phyloP scores from a whole-genome alignment of 35 echinoderm and acorn worm genomes.

The Acanthaster planci region DNA sequence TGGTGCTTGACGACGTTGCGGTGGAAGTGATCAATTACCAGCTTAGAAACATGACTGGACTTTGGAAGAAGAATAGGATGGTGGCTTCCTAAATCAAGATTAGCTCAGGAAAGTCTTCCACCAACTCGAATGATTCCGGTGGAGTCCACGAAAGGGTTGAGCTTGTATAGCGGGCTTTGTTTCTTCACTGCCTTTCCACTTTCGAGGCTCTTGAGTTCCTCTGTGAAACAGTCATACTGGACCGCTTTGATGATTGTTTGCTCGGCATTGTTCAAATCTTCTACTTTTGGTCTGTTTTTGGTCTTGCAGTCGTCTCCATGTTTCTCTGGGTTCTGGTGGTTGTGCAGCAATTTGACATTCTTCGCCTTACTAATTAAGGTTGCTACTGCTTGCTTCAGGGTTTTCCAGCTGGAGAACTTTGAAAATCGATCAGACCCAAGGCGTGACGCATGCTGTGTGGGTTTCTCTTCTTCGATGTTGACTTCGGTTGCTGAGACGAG shows the following conservation, averaged over 20 bases:
- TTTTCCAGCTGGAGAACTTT: conserved; percentile 39
- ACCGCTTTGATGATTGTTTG: conserved; percentile 10
- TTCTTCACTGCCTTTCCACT: conserved; percentile 32
- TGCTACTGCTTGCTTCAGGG: conserved; percentile 39
- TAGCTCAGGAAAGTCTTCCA: conserved; percentile 47
- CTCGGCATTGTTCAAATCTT: conserved; percentile 21
- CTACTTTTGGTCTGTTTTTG: too few species aligned
- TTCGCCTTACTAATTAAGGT: conserved; percentile 20
- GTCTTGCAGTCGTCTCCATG: too few species aligned
- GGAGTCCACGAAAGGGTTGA: conserved; percentile 74
- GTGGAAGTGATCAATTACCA: conserved; percentile 70
- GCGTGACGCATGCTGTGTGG: not conserved
- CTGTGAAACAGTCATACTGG: conserved; percentile 1
- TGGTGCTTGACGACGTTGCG: conserved; percentile 51
- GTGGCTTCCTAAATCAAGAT: conserved; percentile 15
- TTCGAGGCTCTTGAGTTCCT: conserved; percentile 21
- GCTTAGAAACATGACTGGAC: conserved; percentile 55
- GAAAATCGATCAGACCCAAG: conserved; percentile 33
- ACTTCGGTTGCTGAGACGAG: not conserved
- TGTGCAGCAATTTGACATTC: too few species aligned
- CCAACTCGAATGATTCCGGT: conserved; percentile 68
- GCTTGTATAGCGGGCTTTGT: conserved; percentile 53
- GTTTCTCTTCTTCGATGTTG: not conserved
- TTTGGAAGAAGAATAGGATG: conserved; percentile 58
- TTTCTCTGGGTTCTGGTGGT: too few species aligned